phyloP scores from a whole-genome alignment of 1,140 invertebrate species.

The Agrilus planipennis region DNA sequence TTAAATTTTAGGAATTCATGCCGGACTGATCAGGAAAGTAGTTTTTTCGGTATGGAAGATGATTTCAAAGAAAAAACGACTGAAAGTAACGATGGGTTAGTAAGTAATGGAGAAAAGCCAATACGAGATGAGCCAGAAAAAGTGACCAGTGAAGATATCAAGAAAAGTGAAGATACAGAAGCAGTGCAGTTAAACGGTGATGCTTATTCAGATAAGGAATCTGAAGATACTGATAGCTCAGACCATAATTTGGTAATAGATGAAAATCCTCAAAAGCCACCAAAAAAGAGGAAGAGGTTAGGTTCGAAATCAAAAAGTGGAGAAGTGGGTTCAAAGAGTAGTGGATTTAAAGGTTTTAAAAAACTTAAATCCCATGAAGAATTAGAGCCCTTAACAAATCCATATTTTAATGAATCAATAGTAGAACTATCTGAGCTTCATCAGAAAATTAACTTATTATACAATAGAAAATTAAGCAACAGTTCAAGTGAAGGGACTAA shows the following conservation, averaged over 20 bases:
- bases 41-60: conserved; percentile 31
- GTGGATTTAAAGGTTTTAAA: conserved; percentile 10
- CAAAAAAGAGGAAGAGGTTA: conserved; percentile 10
- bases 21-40: background rate
- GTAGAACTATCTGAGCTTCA: conserved; percentile 29
- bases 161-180: conserved; percentile 9
- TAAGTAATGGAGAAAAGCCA: conserved; percentile 18
- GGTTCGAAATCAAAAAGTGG: conserved; percentile 34
- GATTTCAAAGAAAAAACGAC: conserved; percentile 20
- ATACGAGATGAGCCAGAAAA: background rate
- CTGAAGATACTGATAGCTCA: conserved; percentile 24
- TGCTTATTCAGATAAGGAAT: conserved; percentile 10
- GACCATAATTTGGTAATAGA: conserved; percentile 31
- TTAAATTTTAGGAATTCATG: background rate
- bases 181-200: conserved; percentile 20
- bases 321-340: conserved; percentile 16
- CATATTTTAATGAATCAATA: conserved; percentile 30
- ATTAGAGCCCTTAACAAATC: conserved; percentile 25
- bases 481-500: too few relatives aligned
- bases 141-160: conserved; percentile 5
- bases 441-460: too few relatives aligned
- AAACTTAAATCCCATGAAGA: conserved; percentile 4
- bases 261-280: conserved; percentile 16
- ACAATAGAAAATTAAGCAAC: too few relatives aligned
- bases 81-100: conserved; percentile 11